Evolutionary conservation across 2,113 vertebrate species (phyloP).

Genomic region (Martes martes): DNA sequence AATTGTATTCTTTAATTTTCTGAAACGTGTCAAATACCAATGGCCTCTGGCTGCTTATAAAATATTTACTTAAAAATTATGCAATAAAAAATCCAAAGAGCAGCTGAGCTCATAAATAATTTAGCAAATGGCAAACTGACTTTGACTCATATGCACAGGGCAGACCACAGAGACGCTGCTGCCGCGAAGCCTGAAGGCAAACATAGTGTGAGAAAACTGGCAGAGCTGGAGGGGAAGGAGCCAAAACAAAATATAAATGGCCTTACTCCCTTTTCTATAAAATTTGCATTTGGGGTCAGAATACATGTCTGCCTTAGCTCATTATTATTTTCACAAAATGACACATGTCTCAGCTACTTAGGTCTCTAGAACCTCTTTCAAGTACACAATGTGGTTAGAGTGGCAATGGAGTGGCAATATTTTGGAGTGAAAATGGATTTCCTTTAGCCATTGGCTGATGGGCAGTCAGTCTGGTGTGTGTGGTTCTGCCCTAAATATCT

Average conservation of each 20-base stretch:
- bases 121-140: slow-evolving; percentile 50
- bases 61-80: slow-evolving; percentile 72
- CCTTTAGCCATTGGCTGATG: not conserved
- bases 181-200: not conserved
- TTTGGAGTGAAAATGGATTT: not conserved
- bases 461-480: not conserved
- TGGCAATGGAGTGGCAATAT: too few species aligned
- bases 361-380: not conserved
- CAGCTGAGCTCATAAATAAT: slow-evolving; percentile 74
- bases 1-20: slow-evolving; percentile 61
- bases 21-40: slow-evolving; percentile 53
- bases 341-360: not conserved
- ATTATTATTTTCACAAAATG: not conserved
- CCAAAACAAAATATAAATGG: not conserved
- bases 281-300: not conserved
- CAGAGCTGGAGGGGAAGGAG: not conserved
- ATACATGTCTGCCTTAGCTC: not conserved
- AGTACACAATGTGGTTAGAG: not conserved
- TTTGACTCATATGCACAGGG: slow-evolving; percentile 12
- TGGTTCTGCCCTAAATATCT: not conserved
- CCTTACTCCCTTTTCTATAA: not conserved
- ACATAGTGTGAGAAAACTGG: not conserved
- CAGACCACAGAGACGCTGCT: not conserved
- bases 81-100: slow-evolving; percentile 57
- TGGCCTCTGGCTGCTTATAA: slow-evolving; percentile 65